phyloP scores from a whole-genome alignment of 2,888 invertebrate genomes.

The Parascotia fuliginaria region DNA sequence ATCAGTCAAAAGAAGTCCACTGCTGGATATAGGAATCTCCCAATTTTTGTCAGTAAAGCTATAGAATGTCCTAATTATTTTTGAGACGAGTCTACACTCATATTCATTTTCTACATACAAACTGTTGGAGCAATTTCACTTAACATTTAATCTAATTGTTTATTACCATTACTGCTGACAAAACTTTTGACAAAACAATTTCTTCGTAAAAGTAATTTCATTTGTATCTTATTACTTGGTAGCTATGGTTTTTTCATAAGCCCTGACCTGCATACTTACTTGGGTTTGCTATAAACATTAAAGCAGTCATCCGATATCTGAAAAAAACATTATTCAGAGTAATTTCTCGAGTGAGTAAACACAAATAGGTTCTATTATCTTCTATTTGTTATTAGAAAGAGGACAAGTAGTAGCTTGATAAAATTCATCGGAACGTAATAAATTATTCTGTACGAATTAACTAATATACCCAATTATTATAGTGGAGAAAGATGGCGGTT shows the following conservation, averaged over 20 bases:
- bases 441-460: neutral
- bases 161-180: neutral
- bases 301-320: slow-evolving; percentile 9
- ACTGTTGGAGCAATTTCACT: slow-evolving; percentile 11
- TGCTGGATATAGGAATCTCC: no score
- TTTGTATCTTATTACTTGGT: neutral
- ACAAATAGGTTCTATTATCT: slow-evolving; percentile 28
- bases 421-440: neutral
- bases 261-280: neutral
- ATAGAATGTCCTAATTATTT: slow-evolving; percentile 11
- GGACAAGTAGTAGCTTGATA: neutral
- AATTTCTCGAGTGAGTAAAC: slow-evolving; percentile 44
- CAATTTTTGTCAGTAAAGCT: no score
- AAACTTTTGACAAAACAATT: neutral
- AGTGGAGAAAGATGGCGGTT: neutral
- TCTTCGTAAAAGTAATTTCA: neutral
- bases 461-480: neutral
- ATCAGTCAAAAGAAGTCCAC: no score
- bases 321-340: slow-evolving; percentile 39
- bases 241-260: neutral
- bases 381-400: slow-evolving; percentile 27
- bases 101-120: slow-evolving; percentile 10
- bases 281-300: slow-evolving; percentile 27
- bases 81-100: neutral
- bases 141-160: slow-evolving; percentile 5